These are phyloP conservation scores for Rhorus exstirpatorius DNA, from an alignment of 2,888 invertebrate species.

Conservation along the genomic window DNA sequence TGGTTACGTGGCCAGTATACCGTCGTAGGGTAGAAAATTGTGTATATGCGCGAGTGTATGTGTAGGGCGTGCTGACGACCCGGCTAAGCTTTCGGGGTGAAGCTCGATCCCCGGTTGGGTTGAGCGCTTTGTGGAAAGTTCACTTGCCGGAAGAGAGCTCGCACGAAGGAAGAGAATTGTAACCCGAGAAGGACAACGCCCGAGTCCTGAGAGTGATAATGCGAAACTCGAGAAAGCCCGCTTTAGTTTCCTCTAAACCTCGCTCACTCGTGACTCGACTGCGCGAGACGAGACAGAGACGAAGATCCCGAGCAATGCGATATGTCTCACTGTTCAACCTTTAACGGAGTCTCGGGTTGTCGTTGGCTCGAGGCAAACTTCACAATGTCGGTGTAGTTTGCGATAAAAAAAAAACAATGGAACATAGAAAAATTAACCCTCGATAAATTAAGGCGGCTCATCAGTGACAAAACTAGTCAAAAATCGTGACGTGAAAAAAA, in stretches of 20 bases:
- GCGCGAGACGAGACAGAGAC: slow-evolving; percentile 39
- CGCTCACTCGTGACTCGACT: slow-evolving; percentile 54
- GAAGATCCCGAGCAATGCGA: slow-evolving; percentile 42
- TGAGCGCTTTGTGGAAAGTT: slow-evolving; percentile 57
- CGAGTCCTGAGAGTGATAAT: slow-evolving; percentile 63
- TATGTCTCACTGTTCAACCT: slow-evolving; percentile 59
- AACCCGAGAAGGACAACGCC: slow-evolving; percentile 66
- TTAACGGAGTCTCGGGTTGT: background rate
- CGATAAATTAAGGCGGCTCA: background rate
- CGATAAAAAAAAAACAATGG: background rate
- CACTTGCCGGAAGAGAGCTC: slow-evolving; percentile 35
- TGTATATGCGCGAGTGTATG: background rate
- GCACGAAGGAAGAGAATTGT: slow-evolving; percentile 48
- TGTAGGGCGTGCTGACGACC: slow-evolving; percentile 7
- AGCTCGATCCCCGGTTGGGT: slow-evolving; percentile 38
- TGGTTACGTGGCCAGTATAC: slow-evolving; percentile 7
- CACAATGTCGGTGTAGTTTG: slow-evolving; percentile 13
- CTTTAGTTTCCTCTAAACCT: slow-evolving; percentile 56
- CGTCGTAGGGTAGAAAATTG: slow-evolving; percentile 21
- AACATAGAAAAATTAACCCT: background rate
- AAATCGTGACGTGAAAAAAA: too few relatives aligned
- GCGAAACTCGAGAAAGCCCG: slow-evolving; percentile 65
- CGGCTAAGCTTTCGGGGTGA: slow-evolving; percentile 17
- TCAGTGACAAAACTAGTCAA: too few relatives aligned
- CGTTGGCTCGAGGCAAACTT: slow-evolving; percentile 22